Percentiles rank a stretch among this genome's conserved stretches.
Conservation (phyloP, 2,113 vertebrate species). For the Nyctereutes procyonoides region DNA sequence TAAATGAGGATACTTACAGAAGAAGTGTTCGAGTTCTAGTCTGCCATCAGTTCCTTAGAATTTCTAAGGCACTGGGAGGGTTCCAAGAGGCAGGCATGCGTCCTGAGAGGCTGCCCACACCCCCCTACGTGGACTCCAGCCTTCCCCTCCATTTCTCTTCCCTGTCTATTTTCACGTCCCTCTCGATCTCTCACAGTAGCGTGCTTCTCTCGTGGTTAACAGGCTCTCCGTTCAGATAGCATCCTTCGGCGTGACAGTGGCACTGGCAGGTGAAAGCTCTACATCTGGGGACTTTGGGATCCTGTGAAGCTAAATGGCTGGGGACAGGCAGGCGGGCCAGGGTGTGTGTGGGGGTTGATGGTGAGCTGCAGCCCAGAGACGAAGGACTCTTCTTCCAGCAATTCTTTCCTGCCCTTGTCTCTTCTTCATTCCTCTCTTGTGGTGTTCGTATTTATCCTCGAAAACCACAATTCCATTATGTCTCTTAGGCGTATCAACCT, state of each 20-base stretch:
- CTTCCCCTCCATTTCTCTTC: not conserved
- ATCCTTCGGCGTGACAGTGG: not conserved
- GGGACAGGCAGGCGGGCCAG: rapidly evolving
- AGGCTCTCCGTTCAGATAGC: not conserved
- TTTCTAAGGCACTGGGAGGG: not conserved
- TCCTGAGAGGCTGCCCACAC: not conserved
- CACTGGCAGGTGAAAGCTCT: not conserved
- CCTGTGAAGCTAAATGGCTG: not conserved
- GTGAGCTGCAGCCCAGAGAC: rapidly evolving
- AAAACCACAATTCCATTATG: not conserved
- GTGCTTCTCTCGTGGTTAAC: not conserved
- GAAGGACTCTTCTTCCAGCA: too few relatives aligned
- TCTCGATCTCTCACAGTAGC: not conserved
- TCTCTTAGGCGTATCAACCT: not conserved
- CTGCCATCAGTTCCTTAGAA: not conserved
- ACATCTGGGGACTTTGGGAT: not conserved
- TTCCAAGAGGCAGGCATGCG: not conserved
- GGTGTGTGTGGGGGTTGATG: not conserved
- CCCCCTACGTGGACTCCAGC: rapidly evolving
- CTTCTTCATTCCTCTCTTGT: not conserved
- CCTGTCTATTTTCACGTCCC: not conserved
- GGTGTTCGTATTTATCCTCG: not conserved
- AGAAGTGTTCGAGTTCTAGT: not conserved
- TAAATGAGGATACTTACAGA: not conserved
- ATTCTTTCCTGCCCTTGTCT: not conserved